A percentile compares a stretch with the other conserved stretches of the same genome.
These are phyloP conservation scores for Podarcis lilfordi DNA, from an alignment of 2,797 vertebrate genomes.

Conservation along the genomic window DNA sequence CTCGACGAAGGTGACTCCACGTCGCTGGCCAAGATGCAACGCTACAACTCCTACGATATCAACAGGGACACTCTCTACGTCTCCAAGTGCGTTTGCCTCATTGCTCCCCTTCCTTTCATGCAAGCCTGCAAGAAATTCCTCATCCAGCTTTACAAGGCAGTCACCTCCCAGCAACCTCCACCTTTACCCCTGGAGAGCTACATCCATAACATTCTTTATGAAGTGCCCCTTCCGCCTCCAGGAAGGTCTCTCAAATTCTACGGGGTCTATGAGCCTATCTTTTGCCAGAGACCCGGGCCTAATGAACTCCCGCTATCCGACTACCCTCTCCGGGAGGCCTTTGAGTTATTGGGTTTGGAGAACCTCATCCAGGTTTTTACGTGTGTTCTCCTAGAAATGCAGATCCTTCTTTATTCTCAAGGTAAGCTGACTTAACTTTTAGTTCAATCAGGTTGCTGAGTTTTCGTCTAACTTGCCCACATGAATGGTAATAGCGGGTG, in stretches of 20 bases:
- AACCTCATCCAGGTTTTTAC: constrained; percentile 95
- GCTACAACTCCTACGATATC: constrained; percentile 86
- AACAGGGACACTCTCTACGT: constrained; percentile 91
- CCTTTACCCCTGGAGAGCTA: constrained; percentile 97
- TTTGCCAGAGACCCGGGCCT: constrained; percentile 93
- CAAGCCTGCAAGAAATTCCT: constrained; percentile 93
- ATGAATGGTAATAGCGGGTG: too few relatives aligned
- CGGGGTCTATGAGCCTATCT: constrained; percentile 91
- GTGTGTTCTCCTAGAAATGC: constrained; percentile 94
- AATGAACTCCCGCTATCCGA: constrained; percentile 91
- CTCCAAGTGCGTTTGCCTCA: constrained; percentile 95
- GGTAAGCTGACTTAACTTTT: constrained; percentile 76
- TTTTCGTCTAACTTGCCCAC: too few relatives aligned
- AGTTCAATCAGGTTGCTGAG: too few relatives aligned
- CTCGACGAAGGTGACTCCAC: constrained; percentile 87
- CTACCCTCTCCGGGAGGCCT: constrained; percentile 90
- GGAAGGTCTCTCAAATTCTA: constrained; percentile 95
- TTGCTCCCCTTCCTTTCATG: constrained; percentile 95
- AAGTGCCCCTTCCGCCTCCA: constrained; percentile 92
- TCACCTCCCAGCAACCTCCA: constrained; percentile 87
- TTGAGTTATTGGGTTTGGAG: constrained; percentile 91
- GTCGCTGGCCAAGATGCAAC: constrained; percentile 76
- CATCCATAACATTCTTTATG: constrained; percentile 95
- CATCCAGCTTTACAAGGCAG: constrained; percentile 90
- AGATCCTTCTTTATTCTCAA: constrained; percentile 95